These are phyloP conservation scores for Chrysemys picta DNA, from an alignment of 2,113 vertebrate genomes.

Conservation along the genomic window DNA sequence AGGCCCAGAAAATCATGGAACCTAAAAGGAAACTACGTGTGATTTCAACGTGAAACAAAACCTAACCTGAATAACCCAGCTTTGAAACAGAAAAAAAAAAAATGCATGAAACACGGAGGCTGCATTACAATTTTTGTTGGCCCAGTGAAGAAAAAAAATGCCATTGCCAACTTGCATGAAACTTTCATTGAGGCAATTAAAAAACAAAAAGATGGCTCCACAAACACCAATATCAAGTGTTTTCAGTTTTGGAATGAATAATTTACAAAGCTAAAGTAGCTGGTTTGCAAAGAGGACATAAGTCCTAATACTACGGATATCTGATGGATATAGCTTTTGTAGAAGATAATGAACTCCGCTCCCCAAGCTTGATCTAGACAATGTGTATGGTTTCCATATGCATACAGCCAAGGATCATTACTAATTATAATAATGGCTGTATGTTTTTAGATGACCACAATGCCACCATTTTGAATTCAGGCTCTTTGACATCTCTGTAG, in stretches of 20 bases:
- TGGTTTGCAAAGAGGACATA: background rate
- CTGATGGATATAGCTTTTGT: background rate
- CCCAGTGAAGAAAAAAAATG: background rate
- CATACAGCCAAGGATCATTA: background rate
- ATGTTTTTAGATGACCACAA: background rate
- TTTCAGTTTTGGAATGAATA: background rate
- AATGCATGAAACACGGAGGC: background rate
- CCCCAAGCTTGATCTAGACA: background rate
- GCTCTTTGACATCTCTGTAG: background rate
- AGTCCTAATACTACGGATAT: background rate
- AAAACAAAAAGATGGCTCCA: background rate
- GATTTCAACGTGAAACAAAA: background rate
- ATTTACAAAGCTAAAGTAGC: fast-evolving
- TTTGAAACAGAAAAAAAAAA: background rate
- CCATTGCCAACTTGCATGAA: background rate
- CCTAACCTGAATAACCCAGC: background rate
- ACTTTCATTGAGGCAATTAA: background rate
- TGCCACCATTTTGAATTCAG: background rate
- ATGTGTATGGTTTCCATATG: background rate
- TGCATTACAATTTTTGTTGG: background rate
- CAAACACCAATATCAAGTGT: background rate
- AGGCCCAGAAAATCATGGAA: background rate
- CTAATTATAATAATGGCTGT: background rate
- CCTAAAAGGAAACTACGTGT: background rate
- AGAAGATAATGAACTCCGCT: background rate